A percentile compares a stretch with the other conserved stretches of the same genome.
Conservation (phyloP, 2,888 invertebrate species). For the Sinohyriopsis cumingii region DNA sequence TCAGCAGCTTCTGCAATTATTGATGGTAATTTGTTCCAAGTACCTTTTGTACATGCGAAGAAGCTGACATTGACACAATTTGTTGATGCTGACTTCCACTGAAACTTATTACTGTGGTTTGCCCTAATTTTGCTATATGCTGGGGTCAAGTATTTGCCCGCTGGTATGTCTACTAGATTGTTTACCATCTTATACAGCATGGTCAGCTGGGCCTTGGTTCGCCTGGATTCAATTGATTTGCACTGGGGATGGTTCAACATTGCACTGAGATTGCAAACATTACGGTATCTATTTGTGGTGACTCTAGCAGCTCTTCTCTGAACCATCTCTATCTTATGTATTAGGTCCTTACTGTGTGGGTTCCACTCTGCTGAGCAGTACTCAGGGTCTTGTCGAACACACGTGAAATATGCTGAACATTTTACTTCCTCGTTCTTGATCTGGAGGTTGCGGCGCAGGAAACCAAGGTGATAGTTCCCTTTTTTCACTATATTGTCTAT, state of each 20-base stretch:
- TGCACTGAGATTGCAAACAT: constrained; percentile 1
- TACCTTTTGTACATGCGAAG: too few species aligned
- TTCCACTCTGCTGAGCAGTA: constrained; percentile 10
- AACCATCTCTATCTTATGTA: constrained; percentile 6
- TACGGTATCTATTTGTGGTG: constrained; percentile 1
- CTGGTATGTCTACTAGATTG: too few species aligned
- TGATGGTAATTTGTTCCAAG: too few species aligned
- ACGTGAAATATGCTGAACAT: constrained; percentile 3
- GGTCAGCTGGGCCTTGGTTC: background rate
- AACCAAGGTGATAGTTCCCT: background rate
- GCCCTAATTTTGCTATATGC: too few species aligned
- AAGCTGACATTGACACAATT: too few species aligned
- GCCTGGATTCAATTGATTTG: background rate
- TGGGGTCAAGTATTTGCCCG: too few species aligned
- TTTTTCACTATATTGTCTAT: constrained; percentile 1
- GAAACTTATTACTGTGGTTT: too few species aligned
- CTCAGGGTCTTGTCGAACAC: constrained; percentile 5
- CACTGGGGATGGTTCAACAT: background rate
- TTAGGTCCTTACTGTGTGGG: constrained; percentile 2
- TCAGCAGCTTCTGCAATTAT: too few species aligned
- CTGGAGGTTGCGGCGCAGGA: background rate
- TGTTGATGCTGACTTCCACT: too few species aligned
- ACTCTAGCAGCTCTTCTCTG: constrained; percentile 6
- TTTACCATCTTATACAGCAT: background rate
- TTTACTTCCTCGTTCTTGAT: constrained; percentile 2